Conservation (phyloP, 2,113 vertebrate species). For the Lipophrys pholis region DNA sequence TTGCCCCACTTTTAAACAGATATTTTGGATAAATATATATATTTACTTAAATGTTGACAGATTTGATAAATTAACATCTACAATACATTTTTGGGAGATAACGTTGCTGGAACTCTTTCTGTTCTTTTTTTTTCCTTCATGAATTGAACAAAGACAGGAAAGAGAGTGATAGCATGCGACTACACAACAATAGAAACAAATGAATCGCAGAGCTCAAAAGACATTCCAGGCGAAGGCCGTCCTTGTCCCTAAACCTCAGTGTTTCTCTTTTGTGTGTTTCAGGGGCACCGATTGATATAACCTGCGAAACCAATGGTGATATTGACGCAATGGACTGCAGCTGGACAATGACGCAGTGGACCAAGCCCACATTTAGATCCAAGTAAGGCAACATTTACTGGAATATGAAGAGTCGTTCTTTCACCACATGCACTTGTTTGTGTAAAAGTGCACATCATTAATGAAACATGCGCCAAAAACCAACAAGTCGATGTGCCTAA, state of each 20-base stretch:
- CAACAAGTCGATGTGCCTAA: no score
- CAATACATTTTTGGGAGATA: background rate
- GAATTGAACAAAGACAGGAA: slow-evolving; percentile 54
- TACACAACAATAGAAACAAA: slow-evolving; percentile 14
- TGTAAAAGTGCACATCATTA: background rate
- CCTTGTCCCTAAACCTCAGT: background rate
- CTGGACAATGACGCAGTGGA: slow-evolving; percentile 84
- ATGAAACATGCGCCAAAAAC: background rate
- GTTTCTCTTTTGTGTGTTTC: slow-evolving; percentile 34
- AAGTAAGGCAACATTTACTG: slow-evolving; percentile 59
- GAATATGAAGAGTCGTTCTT: no score
- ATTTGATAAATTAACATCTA: background rate
- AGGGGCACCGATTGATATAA: slow-evolving; percentile 83
- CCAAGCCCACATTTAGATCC: slow-evolving; percentile 75
- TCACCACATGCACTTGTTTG: background rate
- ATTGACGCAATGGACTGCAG: slow-evolving; percentile 90
- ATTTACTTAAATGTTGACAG: no score
- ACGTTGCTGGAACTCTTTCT: slow-evolving; percentile 1
- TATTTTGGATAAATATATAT: no score
- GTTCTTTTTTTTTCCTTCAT: background rate
- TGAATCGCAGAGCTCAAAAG: background rate
- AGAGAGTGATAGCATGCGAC: background rate
- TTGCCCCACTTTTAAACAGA: no score
- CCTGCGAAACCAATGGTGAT: slow-evolving; percentile 89
- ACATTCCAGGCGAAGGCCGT: background rate